These are phyloP conservation scores for Knipowitschia caucasica DNA, from an alignment of 2,797 vertebrate species.

Conservation along the genomic window DNA sequence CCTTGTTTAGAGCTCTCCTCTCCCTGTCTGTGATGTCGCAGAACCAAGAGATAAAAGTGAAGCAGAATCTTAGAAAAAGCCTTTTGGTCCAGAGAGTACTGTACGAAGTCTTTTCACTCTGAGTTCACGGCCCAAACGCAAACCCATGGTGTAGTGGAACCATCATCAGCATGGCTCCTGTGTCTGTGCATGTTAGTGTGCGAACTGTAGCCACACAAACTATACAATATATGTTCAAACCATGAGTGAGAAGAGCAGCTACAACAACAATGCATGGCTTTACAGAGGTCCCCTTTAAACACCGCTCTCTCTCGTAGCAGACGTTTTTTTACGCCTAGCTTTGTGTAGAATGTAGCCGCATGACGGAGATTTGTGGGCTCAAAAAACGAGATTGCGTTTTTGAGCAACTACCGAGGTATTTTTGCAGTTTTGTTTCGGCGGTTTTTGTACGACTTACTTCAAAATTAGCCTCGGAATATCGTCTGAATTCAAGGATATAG, in stretches of 20 bases:
- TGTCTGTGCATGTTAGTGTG: slow-evolving; percentile 73
- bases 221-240: slow-evolving; percentile 24
- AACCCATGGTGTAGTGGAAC: slow-evolving; percentile 32
- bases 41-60: no score
- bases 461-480: background rate
- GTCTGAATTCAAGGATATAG: background rate
- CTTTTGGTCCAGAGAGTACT: no score
- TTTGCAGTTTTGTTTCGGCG: slow-evolving; percentile 24
- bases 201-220: slow-evolving; percentile 57
- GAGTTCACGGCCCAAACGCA: no score
- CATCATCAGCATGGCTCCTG: slow-evolving; percentile 81
- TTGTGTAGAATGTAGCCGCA: slow-evolving; percentile 62
- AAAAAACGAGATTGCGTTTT: background rate
- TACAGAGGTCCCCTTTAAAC: slow-evolving; percentile 64
- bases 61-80: no score
- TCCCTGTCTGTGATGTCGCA: no score
- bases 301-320: slow-evolving; percentile 51
- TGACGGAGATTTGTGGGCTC: background rate
- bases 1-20: no score
- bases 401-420: background rate
- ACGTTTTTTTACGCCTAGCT: slow-evolving; percentile 41
- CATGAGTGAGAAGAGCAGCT: no score
- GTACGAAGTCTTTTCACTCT: no score
- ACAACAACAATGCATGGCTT: slow-evolving; percentile 54
- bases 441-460: slow-evolving; percentile 47